Percentiles rank a stretch among this genome's conserved stretches.
Evolutionary conservation across 2,888 invertebrate genomes (phyloP).

Genomic region (Ichneumoninae sp.): DNA sequence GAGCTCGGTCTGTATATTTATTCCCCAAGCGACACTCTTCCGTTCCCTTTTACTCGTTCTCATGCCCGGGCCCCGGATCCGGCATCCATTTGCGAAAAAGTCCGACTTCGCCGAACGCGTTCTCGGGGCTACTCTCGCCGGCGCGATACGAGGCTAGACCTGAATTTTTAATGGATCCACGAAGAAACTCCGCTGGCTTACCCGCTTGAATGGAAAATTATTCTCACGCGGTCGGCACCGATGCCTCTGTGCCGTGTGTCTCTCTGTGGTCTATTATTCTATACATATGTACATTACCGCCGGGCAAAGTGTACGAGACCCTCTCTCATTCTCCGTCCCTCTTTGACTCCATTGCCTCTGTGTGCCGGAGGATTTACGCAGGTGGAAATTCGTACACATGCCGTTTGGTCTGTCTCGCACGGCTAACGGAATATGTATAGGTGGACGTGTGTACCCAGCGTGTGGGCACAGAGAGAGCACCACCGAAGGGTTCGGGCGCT

Average conservation of each 20-base stretch:
- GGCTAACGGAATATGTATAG: constrained; percentile 26
- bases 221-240: constrained; percentile 38
- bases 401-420: constrained; percentile 34
- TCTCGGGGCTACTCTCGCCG: constrained; percentile 39
- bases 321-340: not conserved
- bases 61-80: constrained; percentile 8
- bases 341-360: not conserved
- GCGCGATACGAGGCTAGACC: constrained; percentile 11
- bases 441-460: constrained; percentile 40
- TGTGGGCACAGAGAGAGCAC: constrained; percentile 24
- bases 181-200: constrained; percentile 50
- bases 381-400: constrained; percentile 34
- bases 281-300: constrained; percentile 20
- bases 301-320: not conserved
- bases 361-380: constrained; percentile 26
- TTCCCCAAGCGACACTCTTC: constrained; percentile 41
- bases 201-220: constrained; percentile 56
- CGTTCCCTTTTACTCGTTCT: constrained; percentile 39
- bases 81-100: constrained; percentile 38
- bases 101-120: constrained; percentile 24
- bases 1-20: constrained; percentile 17
- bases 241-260: constrained; percentile 13
- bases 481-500: not conserved
- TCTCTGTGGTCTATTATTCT: constrained; percentile 8
- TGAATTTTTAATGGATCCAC: constrained; percentile 56